Evolutionary conservation across 2,888 invertebrate genomes (phyloP), one percentile per base, ranked within the genome.

Genomic region (Schizaphis graminum): DNA sequence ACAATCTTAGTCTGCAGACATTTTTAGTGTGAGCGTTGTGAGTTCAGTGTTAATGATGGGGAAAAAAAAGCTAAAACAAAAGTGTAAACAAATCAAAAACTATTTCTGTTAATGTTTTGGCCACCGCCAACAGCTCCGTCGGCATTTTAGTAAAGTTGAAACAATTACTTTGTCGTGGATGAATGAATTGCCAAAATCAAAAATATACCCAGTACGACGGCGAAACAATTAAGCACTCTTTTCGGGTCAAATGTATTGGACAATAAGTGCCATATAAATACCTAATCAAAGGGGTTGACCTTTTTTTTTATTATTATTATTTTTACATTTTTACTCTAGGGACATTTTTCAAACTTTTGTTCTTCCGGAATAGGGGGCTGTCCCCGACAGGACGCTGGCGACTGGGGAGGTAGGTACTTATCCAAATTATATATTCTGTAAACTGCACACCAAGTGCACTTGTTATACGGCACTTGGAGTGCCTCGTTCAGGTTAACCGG

Each of bases 301-400:
- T 94, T 91, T 93, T 87, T n/a, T 86, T 47, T 91, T 49, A 35
- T 77, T 77, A 77, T 77, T 77, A 77, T 77, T 77, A 86, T 77
- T 91, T 91, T 67, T 90, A 47, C 47, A 67, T 47, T 49, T 47
- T 35, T 87, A 87, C 35, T 85, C 93, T 26, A 0, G 57, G 89
- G 35, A 93, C 93, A 93, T 93, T 90, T 93, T 93, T 93, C 93
- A 90, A 94, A 94, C 93, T 94, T 91, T 94, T 94, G 90, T 90
- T 86, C 86, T 90, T 94, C 57, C 90, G 57, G 86, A 77, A 91
- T 44, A 53, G 61, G 92, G 77, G 77, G 61, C 93, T 90, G 93
- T 94, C 86, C 93, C 84, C 47, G 61, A 94, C 90, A 94, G 93
- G 90, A 94, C 93, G 93, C 84, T 89, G 90, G 93, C 93, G 90